Evolutionary conservation across 2,113 vertebrate species (phyloP), one percentile per base, ranked within the genome.

Genomic region (Stomatorhinus ivindoensis): DNA sequence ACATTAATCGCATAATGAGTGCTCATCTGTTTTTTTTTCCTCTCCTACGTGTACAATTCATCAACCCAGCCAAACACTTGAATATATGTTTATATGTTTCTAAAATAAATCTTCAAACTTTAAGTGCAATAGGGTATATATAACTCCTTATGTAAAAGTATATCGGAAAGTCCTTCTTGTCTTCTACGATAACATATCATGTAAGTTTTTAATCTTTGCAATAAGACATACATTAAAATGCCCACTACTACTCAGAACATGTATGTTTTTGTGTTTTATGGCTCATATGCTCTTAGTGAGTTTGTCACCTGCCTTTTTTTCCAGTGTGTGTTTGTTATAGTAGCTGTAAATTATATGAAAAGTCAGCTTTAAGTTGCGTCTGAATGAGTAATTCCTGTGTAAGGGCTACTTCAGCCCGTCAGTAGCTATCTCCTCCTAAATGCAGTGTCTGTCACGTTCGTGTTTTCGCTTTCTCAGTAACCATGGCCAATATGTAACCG

Each of bases 201-300:
- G 88, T 89, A 80, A 42, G 17, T 89, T 51, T 87, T 47, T 51
- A 50, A 89, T 53, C 69, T 83, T 89, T 83, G 88, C 88, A 89
- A 89, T 89, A 89, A 89, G 88, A 61, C 53, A 44, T 61, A 87
- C 51, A 87, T 35, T 65, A 87, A 65, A 61, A 87, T 61, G 73
- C 4, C 48, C 31, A 44, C 39, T 35, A 86, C 47, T 53, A 39
- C 85, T 87, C 48, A 87, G 85, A 87, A 51, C 3, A 11, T 47
- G n/a, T 87, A n/a, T 39, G 48, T 80, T 80, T 73, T 80, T 80
- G 17, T 80, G 73, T 80, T 80, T 80, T 2, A 80, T 80, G 73
- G 35, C 4, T 76, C 73, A 80, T 80, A 8, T 80, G 42, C 35
- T 42, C 35, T 80, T 80, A 80, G 73, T 42, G 73, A 80, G 15